A percentile compares a stretch with the other conserved stretches of the same genome.
These are phyloP conservation scores for Poecilus cupreus DNA, from an alignment of 2,888 invertebrate species.

Conservation along the genomic window DNA sequence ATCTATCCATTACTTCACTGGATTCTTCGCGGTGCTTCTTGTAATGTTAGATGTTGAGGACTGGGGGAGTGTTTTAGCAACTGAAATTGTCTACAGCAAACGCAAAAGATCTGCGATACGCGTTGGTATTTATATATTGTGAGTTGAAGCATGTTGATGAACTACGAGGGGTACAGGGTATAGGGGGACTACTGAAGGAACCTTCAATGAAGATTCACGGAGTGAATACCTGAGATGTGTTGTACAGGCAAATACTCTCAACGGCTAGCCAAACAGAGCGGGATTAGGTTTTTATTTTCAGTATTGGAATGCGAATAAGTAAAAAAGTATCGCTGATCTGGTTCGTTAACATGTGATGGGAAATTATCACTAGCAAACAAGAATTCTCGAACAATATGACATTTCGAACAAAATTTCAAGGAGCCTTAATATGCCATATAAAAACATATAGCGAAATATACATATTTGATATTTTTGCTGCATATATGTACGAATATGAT, in stretches of 20 bases:
- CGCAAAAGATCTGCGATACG: slow-evolving; percentile 44
- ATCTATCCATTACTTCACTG: slow-evolving; percentile 24
- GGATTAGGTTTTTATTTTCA: neutral
- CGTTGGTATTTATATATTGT: slow-evolving; percentile 52
- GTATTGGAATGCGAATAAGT: neutral
- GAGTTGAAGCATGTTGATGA: neutral
- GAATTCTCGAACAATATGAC: too few relatives aligned
- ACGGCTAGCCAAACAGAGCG: neutral
- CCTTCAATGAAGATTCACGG: slow-evolving; percentile 55
- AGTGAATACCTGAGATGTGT: slow-evolving; percentile 53
- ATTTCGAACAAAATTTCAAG: too few relatives aligned
- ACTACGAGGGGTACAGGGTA: neutral
- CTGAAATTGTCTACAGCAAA: neutral
- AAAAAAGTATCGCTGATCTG: too few relatives aligned
- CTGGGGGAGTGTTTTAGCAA: neutral
- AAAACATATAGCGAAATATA: too few relatives aligned
- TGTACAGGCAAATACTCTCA: slow-evolving; percentile 32
- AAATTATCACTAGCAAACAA: too few relatives aligned
- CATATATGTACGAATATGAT: too few relatives aligned
- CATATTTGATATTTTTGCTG: too few relatives aligned
- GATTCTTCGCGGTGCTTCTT: neutral
- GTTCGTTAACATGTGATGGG: too few relatives aligned
- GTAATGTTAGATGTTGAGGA: neutral
- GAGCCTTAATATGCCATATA: too few relatives aligned
- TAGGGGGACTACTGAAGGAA: slow-evolving; percentile 15